Percentiles rank a stretch among this genome's conserved stretches.
Evolutionary conservation across 2,797 vertebrate species (phyloP).

Genomic region (Melanitta fusca): DNA sequence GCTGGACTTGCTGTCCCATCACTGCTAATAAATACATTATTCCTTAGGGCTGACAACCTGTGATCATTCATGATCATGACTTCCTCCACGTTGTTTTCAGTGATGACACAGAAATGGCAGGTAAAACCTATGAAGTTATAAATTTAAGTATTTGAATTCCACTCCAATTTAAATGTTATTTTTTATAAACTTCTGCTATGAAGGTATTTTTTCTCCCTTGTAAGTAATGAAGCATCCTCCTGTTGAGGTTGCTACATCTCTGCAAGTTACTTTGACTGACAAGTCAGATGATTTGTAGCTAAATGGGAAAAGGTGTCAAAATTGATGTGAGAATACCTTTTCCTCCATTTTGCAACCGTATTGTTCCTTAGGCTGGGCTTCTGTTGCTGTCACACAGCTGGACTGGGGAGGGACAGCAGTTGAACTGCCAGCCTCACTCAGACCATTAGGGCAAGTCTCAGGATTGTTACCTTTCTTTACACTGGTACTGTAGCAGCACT

Average conservation of each 20-base stretch:
- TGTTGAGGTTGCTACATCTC: not conserved
- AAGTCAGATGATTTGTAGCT: not conserved
- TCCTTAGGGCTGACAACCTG: not conserved
- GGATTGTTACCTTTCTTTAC: not conserved
- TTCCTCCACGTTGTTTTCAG: not conserved
- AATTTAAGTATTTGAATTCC: not conserved
- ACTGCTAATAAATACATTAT: rapidly evolving
- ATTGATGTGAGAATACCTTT: not conserved
- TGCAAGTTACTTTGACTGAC: rapidly evolving
- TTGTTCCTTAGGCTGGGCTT: rapidly evolving
- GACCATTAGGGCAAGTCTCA: rapidly evolving
- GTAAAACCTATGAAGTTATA: not conserved
- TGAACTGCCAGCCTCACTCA: not conserved
- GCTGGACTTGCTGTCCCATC: not conserved
- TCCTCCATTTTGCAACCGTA: rapidly evolving
- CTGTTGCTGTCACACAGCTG: not conserved
- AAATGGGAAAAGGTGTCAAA: not conserved
- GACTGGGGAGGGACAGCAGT: rapidly evolving
- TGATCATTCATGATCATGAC: not conserved
- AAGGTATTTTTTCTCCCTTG: not conserved
- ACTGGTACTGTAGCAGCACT: not conserved
- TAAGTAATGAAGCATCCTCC: not conserved
- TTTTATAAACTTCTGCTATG: not conserved
- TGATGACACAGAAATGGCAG: not conserved
- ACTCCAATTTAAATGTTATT: not conserved